A percentile compares a stretch with the other conserved stretches of the same genome.
Conservation (phyloP, 2,113 vertebrate genomes). For the Stictonetta naevosa region DNA sequence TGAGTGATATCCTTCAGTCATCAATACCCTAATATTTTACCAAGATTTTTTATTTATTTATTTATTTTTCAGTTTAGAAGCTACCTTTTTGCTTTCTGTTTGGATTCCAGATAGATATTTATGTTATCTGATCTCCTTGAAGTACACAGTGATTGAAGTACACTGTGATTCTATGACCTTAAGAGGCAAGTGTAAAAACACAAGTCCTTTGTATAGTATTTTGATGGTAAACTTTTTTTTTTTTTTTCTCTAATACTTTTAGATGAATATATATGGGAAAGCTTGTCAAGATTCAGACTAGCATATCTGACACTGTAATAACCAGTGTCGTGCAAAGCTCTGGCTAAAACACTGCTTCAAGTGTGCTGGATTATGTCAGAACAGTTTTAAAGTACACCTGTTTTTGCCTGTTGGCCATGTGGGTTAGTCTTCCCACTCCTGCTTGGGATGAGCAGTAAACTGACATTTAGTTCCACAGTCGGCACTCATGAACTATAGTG, state of each 20-base stretch:
- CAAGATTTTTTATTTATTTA: background rate
- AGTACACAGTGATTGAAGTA: background rate
- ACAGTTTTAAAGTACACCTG: background rate
- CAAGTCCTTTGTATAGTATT: background rate
- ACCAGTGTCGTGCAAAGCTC: background rate
- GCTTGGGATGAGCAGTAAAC: background rate
- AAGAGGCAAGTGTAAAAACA: background rate
- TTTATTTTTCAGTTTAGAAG: background rate
- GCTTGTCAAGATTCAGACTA: background rate
- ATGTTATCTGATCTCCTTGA: background rate
- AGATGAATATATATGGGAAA: background rate
- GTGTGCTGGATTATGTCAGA: background rate
- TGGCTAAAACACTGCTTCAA: background rate
- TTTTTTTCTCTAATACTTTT: background rate
- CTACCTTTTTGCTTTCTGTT: background rate
- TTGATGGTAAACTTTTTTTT: background rate
- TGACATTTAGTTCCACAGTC: background rate
- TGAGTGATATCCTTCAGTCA: conserved; percentile 33
- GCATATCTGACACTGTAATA: background rate
- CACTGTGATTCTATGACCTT: background rate
- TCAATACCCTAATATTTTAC: background rate
- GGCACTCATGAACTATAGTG: background rate
- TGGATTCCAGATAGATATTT: background rate
- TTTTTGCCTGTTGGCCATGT: background rate
- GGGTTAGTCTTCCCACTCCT: background rate